phyloP scores from a whole-genome alignment of 2,888 invertebrate species.

The Lingula anatina region DNA sequence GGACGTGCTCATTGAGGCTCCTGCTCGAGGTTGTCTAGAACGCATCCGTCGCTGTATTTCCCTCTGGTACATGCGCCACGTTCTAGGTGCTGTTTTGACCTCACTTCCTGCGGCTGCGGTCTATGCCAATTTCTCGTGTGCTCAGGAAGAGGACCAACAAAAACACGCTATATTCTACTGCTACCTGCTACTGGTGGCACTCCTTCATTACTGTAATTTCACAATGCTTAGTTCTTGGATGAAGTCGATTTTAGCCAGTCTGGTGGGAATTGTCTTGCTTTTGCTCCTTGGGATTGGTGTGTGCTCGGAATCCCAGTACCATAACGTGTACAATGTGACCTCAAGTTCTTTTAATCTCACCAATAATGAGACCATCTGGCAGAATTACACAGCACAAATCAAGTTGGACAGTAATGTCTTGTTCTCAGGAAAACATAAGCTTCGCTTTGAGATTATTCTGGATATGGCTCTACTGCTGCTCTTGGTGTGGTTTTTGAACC shows the following conservation, averaged over 20 bases:
- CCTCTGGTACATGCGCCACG: constrained; percentile 83
- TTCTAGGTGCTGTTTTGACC: constrained; percentile 72
- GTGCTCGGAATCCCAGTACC: constrained; percentile 16
- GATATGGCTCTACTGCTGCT: constrained; percentile 76
- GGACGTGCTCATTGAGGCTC: constrained; percentile 18
- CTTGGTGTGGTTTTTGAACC: constrained; percentile 86
- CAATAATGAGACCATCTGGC: constrained; percentile 13
- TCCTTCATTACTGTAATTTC: constrained; percentile 93
- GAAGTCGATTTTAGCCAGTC: constrained; percentile 76
- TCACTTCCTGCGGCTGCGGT: constrained; percentile 72
- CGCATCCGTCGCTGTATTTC: constrained; percentile 13
- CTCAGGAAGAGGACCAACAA: constrained; percentile 49
- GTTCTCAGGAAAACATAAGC: constrained; percentile 25
- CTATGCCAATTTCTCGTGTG: constrained; percentile 67
- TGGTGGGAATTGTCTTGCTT: constrained; percentile 69
- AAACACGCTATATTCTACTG: constrained; percentile 45
- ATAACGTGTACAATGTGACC: background rate
- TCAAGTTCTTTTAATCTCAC: constrained; percentile 3
- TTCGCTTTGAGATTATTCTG: constrained; percentile 69
- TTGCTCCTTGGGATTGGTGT: constrained; percentile 57
- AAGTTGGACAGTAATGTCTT: too few species aligned
- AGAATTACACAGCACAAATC: background rate
- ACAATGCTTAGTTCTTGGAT: constrained; percentile 93
- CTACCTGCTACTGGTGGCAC: constrained; percentile 71
- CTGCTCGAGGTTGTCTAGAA: constrained; percentile 14